Evolutionary conservation across 2,113 vertebrate genomes (phyloP).

Genomic region (Passerina amoena): DNA sequence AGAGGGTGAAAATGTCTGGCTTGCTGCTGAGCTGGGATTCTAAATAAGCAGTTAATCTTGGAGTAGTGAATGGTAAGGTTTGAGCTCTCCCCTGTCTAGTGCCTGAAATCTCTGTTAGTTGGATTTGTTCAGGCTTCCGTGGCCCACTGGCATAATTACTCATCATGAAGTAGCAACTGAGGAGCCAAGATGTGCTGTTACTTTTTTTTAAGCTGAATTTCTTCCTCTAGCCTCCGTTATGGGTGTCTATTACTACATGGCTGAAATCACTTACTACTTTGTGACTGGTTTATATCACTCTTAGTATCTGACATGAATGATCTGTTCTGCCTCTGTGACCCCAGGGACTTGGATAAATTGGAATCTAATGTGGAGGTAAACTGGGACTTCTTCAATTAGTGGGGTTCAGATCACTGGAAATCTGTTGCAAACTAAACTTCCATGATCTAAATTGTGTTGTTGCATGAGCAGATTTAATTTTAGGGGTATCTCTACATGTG

Average conservation of each 20-base stretch:
- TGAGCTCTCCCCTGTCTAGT: background rate
- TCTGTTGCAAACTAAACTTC: background rate
- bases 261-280: background rate
- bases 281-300: background rate
- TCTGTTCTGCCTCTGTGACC: background rate
- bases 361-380: background rate
- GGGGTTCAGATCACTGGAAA: background rate
- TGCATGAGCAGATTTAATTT: background rate
- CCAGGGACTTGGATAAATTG: background rate
- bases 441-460: background rate
- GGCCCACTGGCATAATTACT: background rate
- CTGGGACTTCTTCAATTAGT: background rate
- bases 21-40: background rate
- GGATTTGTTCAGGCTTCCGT: background rate
- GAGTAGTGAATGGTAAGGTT: background rate
- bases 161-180: background rate
- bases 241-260: background rate
- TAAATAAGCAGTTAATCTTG: background rate
- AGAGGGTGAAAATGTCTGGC: background rate
- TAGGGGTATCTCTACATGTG: fast-evolving
- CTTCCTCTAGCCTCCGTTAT: background rate
- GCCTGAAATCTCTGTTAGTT: background rate
- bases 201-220: background rate
- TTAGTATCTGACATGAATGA: background rate
- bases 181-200: background rate